Conservation (phyloP, 2,797 vertebrate genomes). For the Tauraco hartlaubi region DNA sequence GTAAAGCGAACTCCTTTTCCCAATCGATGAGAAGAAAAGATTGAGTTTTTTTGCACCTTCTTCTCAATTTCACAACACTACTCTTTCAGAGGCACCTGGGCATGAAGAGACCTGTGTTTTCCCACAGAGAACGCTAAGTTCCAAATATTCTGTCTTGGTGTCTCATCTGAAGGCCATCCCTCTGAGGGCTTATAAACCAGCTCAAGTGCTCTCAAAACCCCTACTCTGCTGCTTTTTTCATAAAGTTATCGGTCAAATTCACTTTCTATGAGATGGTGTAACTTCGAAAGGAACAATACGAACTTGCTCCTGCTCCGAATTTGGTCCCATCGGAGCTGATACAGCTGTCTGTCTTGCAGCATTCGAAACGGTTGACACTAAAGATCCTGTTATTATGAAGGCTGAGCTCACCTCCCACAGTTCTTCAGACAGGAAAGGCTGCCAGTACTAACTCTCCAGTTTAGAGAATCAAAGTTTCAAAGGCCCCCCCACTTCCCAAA, state of each 20-base stretch:
- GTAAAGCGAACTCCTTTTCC: constrained; percentile 86
- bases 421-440: background rate
- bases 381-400: constrained; percentile 14
- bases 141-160: background rate
- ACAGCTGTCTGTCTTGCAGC: background rate
- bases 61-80: constrained; percentile 62
- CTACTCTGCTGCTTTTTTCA: background rate
- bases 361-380: background rate
- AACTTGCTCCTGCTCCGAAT: background rate
- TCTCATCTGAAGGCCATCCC: background rate
- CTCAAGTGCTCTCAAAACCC: background rate
- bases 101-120: constrained; percentile 46
- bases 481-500: background rate
- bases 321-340: background rate
- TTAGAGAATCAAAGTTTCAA: background rate
- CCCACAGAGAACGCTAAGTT: constrained; percentile 56
- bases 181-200: constrained; percentile 20
- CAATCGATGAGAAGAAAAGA: constrained; percentile 83
- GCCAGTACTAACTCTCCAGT: background rate
- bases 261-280: background rate
- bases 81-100: constrained; percentile 76
- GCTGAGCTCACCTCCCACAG: background rate
- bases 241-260: constrained; percentile 28
- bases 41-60: constrained; percentile 64
- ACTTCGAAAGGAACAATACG: background rate